Conservation (phyloP, 2,797 vertebrate species). For the Sphaeramia orbicularis region DNA sequence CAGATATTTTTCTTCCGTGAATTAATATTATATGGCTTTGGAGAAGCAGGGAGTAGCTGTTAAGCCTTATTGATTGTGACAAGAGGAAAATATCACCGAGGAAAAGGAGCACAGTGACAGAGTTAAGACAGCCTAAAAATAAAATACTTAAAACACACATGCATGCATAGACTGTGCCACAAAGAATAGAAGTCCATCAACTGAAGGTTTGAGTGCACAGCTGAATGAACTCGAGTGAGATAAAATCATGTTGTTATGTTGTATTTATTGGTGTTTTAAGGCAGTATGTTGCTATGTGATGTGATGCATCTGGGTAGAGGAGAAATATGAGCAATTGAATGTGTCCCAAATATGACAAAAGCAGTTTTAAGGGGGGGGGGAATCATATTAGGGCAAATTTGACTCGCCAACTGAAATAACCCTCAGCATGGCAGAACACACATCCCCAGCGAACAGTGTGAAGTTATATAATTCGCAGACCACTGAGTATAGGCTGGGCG, state of each 20-base stretch:
- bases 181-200: constrained; percentile 46
- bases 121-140: constrained; percentile 69
- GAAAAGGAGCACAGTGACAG: constrained; percentile 38
- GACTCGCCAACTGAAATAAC: constrained; percentile 75
- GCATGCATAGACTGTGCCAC: constrained; percentile 33
- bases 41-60: constrained; percentile 47
- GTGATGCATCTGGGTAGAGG: constrained; percentile 44
- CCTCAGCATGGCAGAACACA: constrained; percentile 72
- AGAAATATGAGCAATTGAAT: constrained; percentile 44
- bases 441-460: constrained; percentile 75
- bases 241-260: constrained; percentile 17
- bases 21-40: constrained; percentile 51
- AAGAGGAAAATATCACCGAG: constrained; percentile 42
- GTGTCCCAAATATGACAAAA: constrained; percentile 73
- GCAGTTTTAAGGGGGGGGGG: constrained; percentile 50
- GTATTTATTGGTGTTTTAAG: constrained; percentile 31
- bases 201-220: constrained; percentile 33
- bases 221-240: constrained; percentile 8
- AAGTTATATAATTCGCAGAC: constrained; percentile 80
- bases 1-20: constrained; percentile 49
- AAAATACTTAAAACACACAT: constrained; percentile 67
- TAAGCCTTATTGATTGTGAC: constrained; percentile 67
- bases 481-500: constrained; percentile 60
- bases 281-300: constrained; percentile 23
- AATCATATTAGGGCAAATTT: constrained; percentile 69